phyloP scores from a whole-genome alignment of 1,140 invertebrate species.

The Drosophila prosaltans region DNA sequence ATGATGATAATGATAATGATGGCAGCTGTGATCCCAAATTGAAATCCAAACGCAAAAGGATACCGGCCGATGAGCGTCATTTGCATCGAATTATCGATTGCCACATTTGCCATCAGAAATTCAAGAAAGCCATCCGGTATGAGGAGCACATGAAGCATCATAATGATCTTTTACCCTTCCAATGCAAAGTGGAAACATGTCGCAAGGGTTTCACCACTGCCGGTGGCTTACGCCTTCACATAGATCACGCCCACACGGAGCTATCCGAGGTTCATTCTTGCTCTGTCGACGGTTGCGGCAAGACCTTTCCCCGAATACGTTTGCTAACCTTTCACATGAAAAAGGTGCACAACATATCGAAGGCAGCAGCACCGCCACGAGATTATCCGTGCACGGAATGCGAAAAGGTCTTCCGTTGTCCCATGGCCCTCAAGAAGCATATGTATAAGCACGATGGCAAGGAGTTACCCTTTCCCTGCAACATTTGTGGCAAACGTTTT shows the following conservation, averaged over 20 bases:
- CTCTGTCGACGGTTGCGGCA: conserved; percentile 69
- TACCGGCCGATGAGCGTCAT: conserved; percentile 59
- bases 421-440: conserved; percentile 83
- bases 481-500: conserved; percentile 84
- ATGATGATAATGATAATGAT: conserved; percentile 39
- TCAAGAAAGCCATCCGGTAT: conserved; percentile 75
- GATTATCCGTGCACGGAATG: conserved; percentile 76
- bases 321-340: conserved; percentile 79
- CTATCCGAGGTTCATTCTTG: conserved; percentile 69
- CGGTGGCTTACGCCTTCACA: conserved; percentile 68
- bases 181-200: conserved; percentile 72
- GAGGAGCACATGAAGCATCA: conserved; percentile 81
- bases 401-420: conserved; percentile 77
- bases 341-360: conserved; percentile 73
- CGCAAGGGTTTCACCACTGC: conserved; percentile 78
- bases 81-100: conserved; percentile 75
- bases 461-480: conserved; percentile 85
- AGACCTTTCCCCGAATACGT: conserved; percentile 73
- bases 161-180: conserved; percentile 74
- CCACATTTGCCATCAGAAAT: conserved; percentile 79
- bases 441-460: conserved; percentile 85
- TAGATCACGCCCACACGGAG: conserved; percentile 75
- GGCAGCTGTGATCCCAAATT: conserved; percentile 23
- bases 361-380: conserved; percentile 68
- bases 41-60: conserved; percentile 52